Evolutionary conservation across 2,113 vertebrate species (phyloP).

Genomic region (Nothobranchius kuhntae): DNA sequence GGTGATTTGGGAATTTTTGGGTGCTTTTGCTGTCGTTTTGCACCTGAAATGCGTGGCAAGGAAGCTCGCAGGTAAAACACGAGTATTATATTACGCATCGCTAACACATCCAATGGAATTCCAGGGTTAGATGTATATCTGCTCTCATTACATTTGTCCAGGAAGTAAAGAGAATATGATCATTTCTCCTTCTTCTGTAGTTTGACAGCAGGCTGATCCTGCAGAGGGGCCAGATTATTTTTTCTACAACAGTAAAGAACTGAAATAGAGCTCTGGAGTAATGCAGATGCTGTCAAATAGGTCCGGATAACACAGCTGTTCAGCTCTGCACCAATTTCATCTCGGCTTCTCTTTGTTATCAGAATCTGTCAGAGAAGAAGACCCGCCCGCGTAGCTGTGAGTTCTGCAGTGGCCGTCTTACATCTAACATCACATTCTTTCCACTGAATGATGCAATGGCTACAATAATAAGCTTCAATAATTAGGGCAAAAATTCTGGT

Average conservation of each 20-base stretch:
- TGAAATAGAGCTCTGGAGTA: background rate
- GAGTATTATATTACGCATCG: no score
- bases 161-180: background rate
- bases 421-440: constrained; percentile 27
- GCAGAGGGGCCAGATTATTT: background rate
- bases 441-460: constrained; percentile 13
- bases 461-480: constrained; percentile 25
- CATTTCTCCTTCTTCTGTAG: background rate
- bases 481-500: constrained; percentile 32
- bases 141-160: background rate
- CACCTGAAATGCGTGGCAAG: no score
- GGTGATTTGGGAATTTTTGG: no score
- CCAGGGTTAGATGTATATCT: no score
- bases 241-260: background rate
- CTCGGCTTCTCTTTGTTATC: background rate
- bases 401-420: constrained; percentile 1
- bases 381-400: background rate
- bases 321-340: background rate
- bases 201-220: constrained; percentile 3
- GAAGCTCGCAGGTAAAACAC: no score
- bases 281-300: background rate
- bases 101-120: no score
- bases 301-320: background rate
- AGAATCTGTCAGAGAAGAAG: background rate
- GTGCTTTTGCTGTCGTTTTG: no score